Conservation (phyloP, 2,797 vertebrate genomes). For the Echeneis naucrates region DNA sequence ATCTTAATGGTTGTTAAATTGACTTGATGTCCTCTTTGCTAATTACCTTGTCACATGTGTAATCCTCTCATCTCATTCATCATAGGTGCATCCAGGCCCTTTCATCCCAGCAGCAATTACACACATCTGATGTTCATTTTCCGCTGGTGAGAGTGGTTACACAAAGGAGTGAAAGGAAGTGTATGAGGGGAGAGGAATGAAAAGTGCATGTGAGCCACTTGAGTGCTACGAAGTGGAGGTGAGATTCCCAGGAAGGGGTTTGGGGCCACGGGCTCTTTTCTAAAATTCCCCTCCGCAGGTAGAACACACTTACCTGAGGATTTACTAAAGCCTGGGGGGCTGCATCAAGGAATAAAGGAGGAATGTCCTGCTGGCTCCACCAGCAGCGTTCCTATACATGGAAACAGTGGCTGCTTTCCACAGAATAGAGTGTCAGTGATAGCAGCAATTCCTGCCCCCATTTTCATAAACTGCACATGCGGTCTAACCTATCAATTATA, state of each 20-base stretch:
- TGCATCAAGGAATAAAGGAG: constrained; percentile 30
- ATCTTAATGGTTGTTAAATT: constrained; percentile 64
- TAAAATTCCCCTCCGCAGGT: constrained; percentile 50
- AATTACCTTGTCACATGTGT: constrained; percentile 68
- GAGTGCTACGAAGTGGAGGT: constrained; percentile 46
- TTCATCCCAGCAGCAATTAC: constrained; percentile 63
- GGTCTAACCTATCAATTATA: constrained; percentile 25
- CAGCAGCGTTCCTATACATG: constrained; percentile 35
- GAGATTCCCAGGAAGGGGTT: constrained; percentile 50
- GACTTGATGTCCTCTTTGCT: constrained; percentile 51
- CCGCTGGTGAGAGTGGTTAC: constrained; percentile 43
- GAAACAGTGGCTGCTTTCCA: constrained; percentile 45
- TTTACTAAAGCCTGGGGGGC: constrained; percentile 43
- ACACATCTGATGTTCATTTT: constrained; percentile 78
- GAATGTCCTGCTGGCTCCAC: constrained; percentile 54
- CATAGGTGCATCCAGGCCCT: constrained; percentile 66
- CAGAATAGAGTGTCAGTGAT: constrained; percentile 46
- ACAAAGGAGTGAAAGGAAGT: constrained; percentile 49
- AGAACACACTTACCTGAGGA: constrained; percentile 38
- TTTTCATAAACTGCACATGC: neutral
- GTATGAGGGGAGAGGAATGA: constrained; percentile 42
- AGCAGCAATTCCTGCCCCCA: constrained; percentile 8
- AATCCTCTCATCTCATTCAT: constrained; percentile 64
- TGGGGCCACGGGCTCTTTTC: constrained; percentile 31
- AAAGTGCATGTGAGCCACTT: constrained; percentile 33